Base-by-base conservation (phyloP, 1,140 invertebrate genomes). In the Diprion similis region DNA sequence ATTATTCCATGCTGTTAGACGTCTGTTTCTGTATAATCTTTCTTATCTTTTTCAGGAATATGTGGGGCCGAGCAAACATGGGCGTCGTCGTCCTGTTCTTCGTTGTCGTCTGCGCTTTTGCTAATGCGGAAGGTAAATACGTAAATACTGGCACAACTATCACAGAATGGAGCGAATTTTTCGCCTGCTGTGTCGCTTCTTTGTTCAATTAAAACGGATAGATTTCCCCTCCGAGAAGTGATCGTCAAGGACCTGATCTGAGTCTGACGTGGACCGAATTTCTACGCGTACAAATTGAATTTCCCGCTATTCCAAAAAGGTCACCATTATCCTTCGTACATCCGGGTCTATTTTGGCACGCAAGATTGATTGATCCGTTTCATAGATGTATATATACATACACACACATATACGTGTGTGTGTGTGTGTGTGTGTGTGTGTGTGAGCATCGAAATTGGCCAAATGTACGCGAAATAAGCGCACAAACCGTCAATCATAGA, bases 11-110 rank as follows among this genome's bases (percentile, higher is more conserved):
- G 2, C 24, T 6, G 6, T 37, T 6, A 37, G 6, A 37, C 24
- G 2, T 37, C 24, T 1, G 24, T 37, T 37, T 37, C 1, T 37
- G 24, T 37, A 37, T 37, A 37, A 37, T 37, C 24, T 37, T 37
- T 37, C 24, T 59, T 59, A 15, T 59, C 51, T 59, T 13, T 59
- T 59, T 59, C 17, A 76, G 73, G 73, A 78, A 68, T 71, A 87
- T 86, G 86, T 86, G 84, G 85, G 82, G 80, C 70, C 80, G 80
- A 83, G 84, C 83, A 71, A 85, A 81, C 68, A 85, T 85, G 78
- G 79, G 82, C 71, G 83, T 75, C n/a, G 75, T 86, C 73, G 76
- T 82, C 71, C 72, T 84, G 67, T 72, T 85, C 37, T 70, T 84
- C 8, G 74, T 71, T 73, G 82, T 78, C 76, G 71, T 77, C 13